phyloP scores from a whole-genome alignment of 1,140 invertebrate species.

The Tetragnatha versicolor region DNA sequence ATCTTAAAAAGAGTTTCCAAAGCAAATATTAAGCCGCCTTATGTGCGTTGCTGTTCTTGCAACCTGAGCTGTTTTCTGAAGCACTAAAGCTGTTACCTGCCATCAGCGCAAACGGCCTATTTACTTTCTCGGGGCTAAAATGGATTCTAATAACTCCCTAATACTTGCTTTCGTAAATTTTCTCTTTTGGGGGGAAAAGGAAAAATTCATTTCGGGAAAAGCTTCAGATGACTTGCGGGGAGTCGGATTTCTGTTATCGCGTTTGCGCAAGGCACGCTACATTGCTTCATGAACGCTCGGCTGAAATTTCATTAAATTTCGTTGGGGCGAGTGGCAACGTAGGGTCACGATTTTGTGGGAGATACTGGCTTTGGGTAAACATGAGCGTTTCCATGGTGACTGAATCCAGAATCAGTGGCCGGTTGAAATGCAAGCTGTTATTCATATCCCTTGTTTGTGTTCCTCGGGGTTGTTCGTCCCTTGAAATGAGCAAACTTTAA shows the following conservation, averaged over 20 bases:
- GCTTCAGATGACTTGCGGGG: not conserved
- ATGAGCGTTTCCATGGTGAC: not conserved
- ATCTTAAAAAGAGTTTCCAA: too few species aligned
- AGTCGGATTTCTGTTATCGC: not conserved
- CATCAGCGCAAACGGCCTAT: too few species aligned
- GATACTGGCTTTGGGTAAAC: not conserved
- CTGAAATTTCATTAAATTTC: slow-evolving; percentile 13
- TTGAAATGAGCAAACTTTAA: not conserved
- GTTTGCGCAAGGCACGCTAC: not conserved
- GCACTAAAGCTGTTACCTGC: too few species aligned
- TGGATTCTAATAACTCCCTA: not conserved
- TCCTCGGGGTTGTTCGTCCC: not conserved
- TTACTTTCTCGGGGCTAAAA: too few species aligned
- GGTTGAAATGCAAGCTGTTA: not conserved
- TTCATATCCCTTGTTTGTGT: not conserved
- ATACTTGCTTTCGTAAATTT: too few species aligned
- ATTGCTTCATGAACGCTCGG: not conserved
- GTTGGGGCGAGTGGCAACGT: too few species aligned
- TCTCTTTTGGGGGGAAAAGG: too few species aligned
- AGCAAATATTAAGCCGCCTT: too few species aligned
- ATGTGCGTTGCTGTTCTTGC: too few species aligned
- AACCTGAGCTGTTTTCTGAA: too few species aligned
- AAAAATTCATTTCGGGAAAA: too few species aligned
- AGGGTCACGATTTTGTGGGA: not conserved
- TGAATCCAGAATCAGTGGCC: not conserved